Evolutionary conservation across 2,113 vertebrate species (phyloP).

Genomic region (Oreochromis niloticus): DNA sequence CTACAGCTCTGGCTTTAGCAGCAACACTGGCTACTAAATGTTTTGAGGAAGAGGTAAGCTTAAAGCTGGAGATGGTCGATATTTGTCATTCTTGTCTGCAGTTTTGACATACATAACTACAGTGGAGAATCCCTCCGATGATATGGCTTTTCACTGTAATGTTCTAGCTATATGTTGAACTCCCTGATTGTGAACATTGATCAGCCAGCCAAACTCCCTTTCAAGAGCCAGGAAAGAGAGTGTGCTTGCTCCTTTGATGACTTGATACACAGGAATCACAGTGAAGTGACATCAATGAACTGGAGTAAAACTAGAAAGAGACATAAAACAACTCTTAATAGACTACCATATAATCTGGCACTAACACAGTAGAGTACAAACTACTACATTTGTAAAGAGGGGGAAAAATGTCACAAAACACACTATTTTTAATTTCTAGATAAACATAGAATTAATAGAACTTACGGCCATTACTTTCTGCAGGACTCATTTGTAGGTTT

Average conservation of each 20-base stretch:
- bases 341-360: too few relatives aligned
- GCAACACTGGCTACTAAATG: background rate
- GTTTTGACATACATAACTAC: background rate
- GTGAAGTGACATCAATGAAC: background rate
- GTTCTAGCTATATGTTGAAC: background rate
- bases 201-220: background rate
- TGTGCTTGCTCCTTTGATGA: background rate
- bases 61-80: background rate
- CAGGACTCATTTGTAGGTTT: background rate
- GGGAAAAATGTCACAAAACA: background rate
- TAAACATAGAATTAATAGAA: background rate
- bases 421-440: background rate
- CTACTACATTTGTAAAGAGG: background rate
- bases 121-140: background rate
- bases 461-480: background rate
- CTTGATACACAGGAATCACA: background rate
- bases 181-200: background rate
- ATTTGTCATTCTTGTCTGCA: background rate
- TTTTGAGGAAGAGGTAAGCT: background rate
- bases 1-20: background rate
- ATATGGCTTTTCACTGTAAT: background rate
- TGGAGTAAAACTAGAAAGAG: background rate
- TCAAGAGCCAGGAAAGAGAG: background rate
- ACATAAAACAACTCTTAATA: too few relatives aligned
- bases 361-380: background rate